Evolutionary conservation across 23 tunicate genomes (phyloP).

Genomic region (Oikopleura albicans): DNA sequence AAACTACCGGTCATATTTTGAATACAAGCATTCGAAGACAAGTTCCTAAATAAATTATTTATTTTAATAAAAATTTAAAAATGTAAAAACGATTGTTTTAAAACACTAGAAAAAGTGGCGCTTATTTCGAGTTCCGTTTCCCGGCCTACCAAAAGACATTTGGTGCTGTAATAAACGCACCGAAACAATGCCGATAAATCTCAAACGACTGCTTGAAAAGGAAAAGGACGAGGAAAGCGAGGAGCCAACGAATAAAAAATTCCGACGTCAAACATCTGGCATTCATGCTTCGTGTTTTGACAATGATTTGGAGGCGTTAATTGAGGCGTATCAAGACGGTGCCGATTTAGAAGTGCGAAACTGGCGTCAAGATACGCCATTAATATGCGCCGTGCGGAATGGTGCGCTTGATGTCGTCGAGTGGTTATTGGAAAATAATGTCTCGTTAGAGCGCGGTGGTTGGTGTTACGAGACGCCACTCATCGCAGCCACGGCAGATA

Average conservation of each 20-base stretch:
- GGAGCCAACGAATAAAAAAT: background rate
- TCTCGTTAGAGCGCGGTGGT: background rate
- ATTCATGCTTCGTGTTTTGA: background rate
- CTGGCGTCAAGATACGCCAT: background rate
- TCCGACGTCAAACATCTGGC: background rate
- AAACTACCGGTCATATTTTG: too few relatives aligned
- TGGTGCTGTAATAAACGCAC: background rate
- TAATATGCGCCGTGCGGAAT: background rate
- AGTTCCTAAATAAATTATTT: too few relatives aligned
- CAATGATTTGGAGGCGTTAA: background rate
- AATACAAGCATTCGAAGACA: too few relatives aligned
- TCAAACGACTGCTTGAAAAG: background rate
- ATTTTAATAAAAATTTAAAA: too few relatives aligned
- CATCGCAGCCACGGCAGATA: background rate
- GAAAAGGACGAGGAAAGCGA: background rate
- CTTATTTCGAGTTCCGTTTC: background rate
- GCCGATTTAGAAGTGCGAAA: background rate
- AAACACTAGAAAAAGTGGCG: background rate
- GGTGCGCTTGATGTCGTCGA: background rate
- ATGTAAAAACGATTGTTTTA: background rate
- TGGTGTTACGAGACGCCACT: background rate
- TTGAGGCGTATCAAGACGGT: background rate
- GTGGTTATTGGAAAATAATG: constrained; percentile 12
- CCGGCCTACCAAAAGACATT: background rate
- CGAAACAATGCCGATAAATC: background rate